Conservation (phyloP, 2,888 invertebrate species). For the Epirrita christyi region DNA sequence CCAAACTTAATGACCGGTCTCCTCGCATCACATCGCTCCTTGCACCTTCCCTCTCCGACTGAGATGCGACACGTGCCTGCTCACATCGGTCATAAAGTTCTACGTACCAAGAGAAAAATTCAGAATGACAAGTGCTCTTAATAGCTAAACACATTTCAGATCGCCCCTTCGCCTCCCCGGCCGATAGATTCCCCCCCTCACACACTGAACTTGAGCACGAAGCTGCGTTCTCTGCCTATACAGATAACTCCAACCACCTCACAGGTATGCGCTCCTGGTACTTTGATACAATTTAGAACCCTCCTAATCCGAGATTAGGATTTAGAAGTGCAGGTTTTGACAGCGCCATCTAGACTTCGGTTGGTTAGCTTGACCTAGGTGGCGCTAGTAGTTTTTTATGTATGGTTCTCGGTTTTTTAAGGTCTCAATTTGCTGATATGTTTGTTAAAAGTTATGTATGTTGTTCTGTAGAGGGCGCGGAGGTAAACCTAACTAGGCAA, state of each 20-base stretch:
- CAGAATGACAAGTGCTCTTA: constrained; percentile 5
- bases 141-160: constrained; percentile 53
- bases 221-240: constrained; percentile 74
- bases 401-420: constrained; percentile 6
- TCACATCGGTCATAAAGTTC: not conserved
- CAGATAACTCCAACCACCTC: constrained; percentile 77
- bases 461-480: constrained; percentile 3
- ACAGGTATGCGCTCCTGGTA: constrained; percentile 78
- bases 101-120: constrained; percentile 2
- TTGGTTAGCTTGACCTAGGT: not conserved
- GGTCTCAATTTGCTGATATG: not conserved
- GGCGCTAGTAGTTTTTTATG: constrained; percentile 25
- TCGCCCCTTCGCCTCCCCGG: constrained; percentile 69
- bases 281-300: constrained; percentile 70
- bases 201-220: constrained; percentile 74
- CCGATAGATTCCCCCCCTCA: constrained; percentile 63
- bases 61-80: not conserved
- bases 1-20: constrained; percentile 9
- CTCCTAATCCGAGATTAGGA: constrained; percentile 70
- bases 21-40: too few relatives aligned
- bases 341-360: constrained; percentile 37
- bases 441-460: not conserved
- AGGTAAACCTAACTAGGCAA: too few relatives aligned
- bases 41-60: not conserved
- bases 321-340: constrained; percentile 37